Evolutionary conservation across 1,140 invertebrate genomes (phyloP), one percentile per base, ranked within the genome.

Genomic region (Macrocentrus cingulum): DNA sequence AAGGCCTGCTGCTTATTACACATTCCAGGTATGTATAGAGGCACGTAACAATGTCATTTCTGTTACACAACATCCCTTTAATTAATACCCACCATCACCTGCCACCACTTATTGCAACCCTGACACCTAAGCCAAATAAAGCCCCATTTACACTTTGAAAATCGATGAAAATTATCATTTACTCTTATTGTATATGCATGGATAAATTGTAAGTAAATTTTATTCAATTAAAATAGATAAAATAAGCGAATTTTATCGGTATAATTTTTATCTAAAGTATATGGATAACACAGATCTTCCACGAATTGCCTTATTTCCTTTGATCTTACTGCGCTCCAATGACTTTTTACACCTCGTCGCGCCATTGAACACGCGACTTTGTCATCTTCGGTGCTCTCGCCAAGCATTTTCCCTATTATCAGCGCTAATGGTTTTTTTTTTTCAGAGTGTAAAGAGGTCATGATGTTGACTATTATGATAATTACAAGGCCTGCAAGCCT

Each of bases 301-400:
- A 29, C 25, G 36, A 51, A 34, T 51, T 51, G n/a, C 48, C 13
- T 34, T 15, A 51, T 51, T 51, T 51, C 37, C 48, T 51, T 51
- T 51, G 48, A 51, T 51, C 15, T 32, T 29, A 29, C 1, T 16
- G 36, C 48, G 48, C 48, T 51, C 25, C 36, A 18, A 32, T 51
- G 48, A 29, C 4, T 29, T 5, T 29, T 29, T 29, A 9, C 25
- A 9, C 25, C 9, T 29, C 25, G 9, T 9, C 9, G 25, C 25
- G 25, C 9, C 25, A 4, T 29, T 29, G 4, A 29, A 29, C 48
- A 18, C 32, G 25, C 48, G 36, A 51, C 36, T 51, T 51, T 51
- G 25, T 13, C 48, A 18, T 36, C 29, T 18, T 19, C 29, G 25
- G 13, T 7, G 9, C 48, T 16, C 25, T 9, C 48, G 13, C 46